Evolutionary conservation across 2,888 invertebrate genomes (phyloP), one percentile per base, ranked within the genome.

Genomic region (Melinaea menophilus): DNA sequence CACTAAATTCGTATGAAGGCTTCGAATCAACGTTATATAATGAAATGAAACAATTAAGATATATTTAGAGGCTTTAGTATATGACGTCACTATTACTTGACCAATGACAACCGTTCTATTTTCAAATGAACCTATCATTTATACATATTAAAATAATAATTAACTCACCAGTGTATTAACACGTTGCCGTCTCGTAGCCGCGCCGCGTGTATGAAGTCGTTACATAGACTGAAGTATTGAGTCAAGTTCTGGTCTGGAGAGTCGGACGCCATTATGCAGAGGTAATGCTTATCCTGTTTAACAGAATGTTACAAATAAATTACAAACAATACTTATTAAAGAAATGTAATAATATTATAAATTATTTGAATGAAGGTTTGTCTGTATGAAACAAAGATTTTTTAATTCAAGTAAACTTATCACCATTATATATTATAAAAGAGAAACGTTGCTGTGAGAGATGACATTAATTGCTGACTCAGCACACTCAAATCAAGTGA

Each of bases 201-300:
- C 2, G 98, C 98, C 0, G 95, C 95, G 84, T 99, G 99, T 74
- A 99, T 98, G 84, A 99, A 99, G 84, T 99, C 98, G 91, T 98
- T 98, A 90, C 97, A 98, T 70, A 97, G 88, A 55, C 97, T 93
- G 88, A 99, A 98, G 90, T 96, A 98, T 85, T 97, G 98, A 46
- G 95, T 95, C 61, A 99, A 92, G 88, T 98, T 97, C 90, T 99
- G 98, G 77, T 96, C 96, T 0, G 98, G 97, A 12, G 95, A 96
- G 86, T 99, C 99, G n/a, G 98, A 95, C 55, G 98, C 98, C 93
- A 96, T 93, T 71, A 99, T 97, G 84, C 98, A 98, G 59, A 98
- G 92, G 84, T 99, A 99, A 86, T 98, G 96, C 79, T 97, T 98
- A 86, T 98, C 98, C 98, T 98, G 92, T 34, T 92, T 92, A 78